A percentile compares a stretch with the other conserved stretches of the same genome.
Evolutionary conservation across 2,888 invertebrate species (phyloP).

Genomic region (Agrochola litura): DNA sequence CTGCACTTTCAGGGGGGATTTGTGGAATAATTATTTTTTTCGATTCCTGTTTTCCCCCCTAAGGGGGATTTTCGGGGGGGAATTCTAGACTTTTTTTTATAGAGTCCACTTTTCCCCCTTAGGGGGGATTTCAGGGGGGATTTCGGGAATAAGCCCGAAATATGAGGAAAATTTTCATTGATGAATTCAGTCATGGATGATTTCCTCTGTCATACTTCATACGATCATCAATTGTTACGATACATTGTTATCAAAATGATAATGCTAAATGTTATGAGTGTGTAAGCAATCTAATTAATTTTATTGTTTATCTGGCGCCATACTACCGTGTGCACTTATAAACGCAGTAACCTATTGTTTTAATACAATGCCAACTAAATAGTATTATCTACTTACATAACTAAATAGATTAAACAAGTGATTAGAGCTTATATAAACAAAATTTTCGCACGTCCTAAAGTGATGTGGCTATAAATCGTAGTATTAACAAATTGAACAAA

Average conservation of each 20-base stretch:
- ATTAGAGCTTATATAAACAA: slow-evolving; percentile 49
- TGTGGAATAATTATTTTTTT: no score
- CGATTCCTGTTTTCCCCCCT: no score
- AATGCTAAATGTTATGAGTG: slow-evolving; percentile 36
- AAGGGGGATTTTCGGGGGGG: no score
- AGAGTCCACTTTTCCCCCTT: no score
- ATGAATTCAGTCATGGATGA: slow-evolving; percentile 22
- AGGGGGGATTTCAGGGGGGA: no score
- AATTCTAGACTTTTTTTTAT: no score
- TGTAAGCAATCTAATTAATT: slow-evolving; percentile 51
- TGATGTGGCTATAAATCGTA: slow-evolving; percentile 68
- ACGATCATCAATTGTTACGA: slow-evolving; percentile 43
- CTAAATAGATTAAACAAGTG: slow-evolving; percentile 41
- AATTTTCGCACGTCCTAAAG: slow-evolving; percentile 71
- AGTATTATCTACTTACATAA: slow-evolving; percentile 37
- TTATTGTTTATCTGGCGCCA: slow-evolving; percentile 43
- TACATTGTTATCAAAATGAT: slow-evolving; percentile 54
- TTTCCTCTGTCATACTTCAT: slow-evolving; percentile 11
- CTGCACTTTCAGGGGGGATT: no score
- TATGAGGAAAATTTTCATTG: slow-evolving; percentile 46
- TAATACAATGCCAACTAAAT: slow-evolving; percentile 51
- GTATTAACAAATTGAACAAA: slow-evolving; percentile 81
- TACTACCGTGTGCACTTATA: slow-evolving; percentile 22
- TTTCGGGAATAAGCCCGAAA: no score
- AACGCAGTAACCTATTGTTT: slow-evolving; percentile 56